phyloP scores from a whole-genome alignment of 2,888 invertebrate species.

The Ectemnius cavifrons region DNA sequence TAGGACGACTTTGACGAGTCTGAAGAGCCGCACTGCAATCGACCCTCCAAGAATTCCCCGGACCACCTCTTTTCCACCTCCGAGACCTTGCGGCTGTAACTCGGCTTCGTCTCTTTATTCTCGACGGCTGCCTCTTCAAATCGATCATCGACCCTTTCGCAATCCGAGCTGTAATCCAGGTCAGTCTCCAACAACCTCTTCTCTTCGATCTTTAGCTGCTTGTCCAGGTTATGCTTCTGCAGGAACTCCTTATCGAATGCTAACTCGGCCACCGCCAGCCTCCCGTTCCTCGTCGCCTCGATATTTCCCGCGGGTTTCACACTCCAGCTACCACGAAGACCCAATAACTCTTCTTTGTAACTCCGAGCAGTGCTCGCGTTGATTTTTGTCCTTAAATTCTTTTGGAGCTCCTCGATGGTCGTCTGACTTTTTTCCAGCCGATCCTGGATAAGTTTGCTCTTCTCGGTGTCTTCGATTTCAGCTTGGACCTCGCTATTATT shows the following conservation, averaged over 20 bases:
- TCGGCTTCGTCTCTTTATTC: slow-evolving; percentile 31
- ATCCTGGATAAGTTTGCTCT: slow-evolving; percentile 53
- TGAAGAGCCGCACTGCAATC: slow-evolving; percentile 66
- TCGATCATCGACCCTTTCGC: slow-evolving; percentile 46
- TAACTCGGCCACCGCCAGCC: slow-evolving; percentile 25
- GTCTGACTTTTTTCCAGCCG: slow-evolving; percentile 62
- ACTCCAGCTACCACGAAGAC: slow-evolving; percentile 34
- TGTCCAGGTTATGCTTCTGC: slow-evolving; percentile 63
- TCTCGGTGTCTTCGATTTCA: not conserved
- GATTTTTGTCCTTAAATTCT: slow-evolving; percentile 66
- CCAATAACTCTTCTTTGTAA: slow-evolving; percentile 65
- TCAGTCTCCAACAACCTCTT: slow-evolving; percentile 56
- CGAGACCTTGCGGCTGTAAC: slow-evolving; percentile 68
- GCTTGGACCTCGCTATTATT: not conserved
- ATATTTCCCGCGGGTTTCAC: slow-evolving; percentile 30
- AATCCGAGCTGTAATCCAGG: slow-evolving; percentile 57
- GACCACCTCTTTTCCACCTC: slow-evolving; percentile 74
- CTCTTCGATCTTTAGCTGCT: slow-evolving; percentile 66
- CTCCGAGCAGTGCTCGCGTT: slow-evolving; percentile 65
- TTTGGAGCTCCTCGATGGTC: slow-evolving; percentile 68
- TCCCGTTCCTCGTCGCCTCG: slow-evolving; percentile 51
- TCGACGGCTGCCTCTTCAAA: slow-evolving; percentile 22
- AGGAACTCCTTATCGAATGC: slow-evolving; percentile 69
- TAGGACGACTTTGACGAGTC: slow-evolving; percentile 72
- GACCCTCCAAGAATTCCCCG: slow-evolving; percentile 68